phyloP scores from a whole-genome alignment of 2,113 vertebrate genomes.

The Acinonyx jubatus region DNA sequence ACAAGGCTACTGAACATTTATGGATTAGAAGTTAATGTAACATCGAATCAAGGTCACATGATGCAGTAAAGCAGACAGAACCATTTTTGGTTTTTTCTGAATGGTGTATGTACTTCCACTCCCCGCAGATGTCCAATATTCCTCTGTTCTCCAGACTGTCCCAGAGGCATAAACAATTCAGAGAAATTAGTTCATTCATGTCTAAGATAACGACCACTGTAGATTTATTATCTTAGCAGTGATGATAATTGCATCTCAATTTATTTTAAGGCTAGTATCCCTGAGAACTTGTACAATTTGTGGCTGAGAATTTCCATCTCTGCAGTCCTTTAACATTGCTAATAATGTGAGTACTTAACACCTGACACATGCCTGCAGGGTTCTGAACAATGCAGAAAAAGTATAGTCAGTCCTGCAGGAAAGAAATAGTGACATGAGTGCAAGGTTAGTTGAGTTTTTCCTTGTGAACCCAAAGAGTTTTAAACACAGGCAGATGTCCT shows the following conservation, averaged over 20 bases:
- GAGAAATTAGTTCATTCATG: conserved; percentile 3
- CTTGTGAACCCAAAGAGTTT: not conserved
- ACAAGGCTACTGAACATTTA: not conserved
- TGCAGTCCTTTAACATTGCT: not conserved
- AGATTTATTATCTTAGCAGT: conserved; percentile 43
- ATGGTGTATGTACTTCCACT: not conserved
- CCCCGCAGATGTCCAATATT: not conserved
- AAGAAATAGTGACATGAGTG: conserved; percentile 6
- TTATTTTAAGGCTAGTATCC: not conserved
- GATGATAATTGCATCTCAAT: not conserved
- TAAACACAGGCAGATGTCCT: not conserved
- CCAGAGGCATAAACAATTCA: conserved; percentile 38
- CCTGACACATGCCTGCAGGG: not conserved
- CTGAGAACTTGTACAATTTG: not conserved
- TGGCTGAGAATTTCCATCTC: not conserved
- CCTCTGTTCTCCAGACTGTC: not conserved
- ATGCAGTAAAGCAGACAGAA: not conserved
- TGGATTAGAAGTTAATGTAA: not conserved
- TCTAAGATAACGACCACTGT: not conserved
- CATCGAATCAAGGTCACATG: not conserved
- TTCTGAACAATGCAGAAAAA: not conserved
- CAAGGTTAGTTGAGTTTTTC: not conserved
- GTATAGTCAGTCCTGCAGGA: not conserved
- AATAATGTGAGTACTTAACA: not conserved
- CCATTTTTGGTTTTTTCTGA: not conserved